phyloP scores from a whole-genome alignment of 2,113 vertebrate genomes.

The Cricetomys ansorgei region DNA sequence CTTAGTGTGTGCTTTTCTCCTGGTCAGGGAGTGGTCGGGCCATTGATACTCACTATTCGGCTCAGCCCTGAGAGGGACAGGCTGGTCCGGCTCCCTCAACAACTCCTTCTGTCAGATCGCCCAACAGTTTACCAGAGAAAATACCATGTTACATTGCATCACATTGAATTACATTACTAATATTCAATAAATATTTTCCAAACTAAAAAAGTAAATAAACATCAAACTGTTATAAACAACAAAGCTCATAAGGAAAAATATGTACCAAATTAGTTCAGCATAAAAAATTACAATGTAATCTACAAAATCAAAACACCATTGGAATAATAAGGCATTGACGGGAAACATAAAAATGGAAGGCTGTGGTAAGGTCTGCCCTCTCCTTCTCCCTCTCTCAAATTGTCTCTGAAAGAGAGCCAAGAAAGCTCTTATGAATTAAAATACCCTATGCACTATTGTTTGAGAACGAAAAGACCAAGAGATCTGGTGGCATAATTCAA shows the following conservation, averaged over 20 bases:
- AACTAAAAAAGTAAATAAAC: not conserved
- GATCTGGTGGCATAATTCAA: not conserved
- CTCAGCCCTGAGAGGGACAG: too few species aligned
- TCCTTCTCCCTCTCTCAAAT: too few species aligned
- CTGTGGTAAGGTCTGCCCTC: accelerated
- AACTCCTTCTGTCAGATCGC: too few species aligned
- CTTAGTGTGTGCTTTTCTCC: too few species aligned
- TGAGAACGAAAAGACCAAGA: not conserved
- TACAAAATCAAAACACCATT: not conserved
- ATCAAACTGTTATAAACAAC: not conserved
- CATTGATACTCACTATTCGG: too few species aligned
- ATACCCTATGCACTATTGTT: too few species aligned
- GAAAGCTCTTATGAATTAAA: not conserved
- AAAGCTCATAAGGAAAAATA: not conserved
- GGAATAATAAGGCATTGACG: not conserved
- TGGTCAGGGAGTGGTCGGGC: too few species aligned
- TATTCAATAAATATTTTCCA: not conserved
- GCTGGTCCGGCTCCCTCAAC: too few species aligned
- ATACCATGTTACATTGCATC: too few species aligned
- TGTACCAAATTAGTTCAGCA: not conserved
- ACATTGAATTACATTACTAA: not conserved
- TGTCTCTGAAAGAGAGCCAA: not conserved
- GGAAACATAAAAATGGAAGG: not conserved
- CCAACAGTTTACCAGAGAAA: not conserved
- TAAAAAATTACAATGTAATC: not conserved